Base-by-base conservation (phyloP, 2,797 vertebrate genomes). In the Dendrocincla tyrannina region DNA sequence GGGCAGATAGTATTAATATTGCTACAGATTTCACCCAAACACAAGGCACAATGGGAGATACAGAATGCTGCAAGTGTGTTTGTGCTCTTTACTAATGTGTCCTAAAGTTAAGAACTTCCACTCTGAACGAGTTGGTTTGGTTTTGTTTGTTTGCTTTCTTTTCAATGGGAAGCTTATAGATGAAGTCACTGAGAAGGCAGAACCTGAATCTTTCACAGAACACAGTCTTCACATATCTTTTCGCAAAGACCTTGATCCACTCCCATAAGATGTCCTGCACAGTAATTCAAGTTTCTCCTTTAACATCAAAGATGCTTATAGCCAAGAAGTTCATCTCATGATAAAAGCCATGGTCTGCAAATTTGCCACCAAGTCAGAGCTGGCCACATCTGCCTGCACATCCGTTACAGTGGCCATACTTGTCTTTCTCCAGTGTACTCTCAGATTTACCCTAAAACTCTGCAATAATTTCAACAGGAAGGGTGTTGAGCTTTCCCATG, bases 401-500 rank as follows among this genome's bases (percentile, higher is more conserved):
- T 58, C 28, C 62, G n/a, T 59, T 73, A 18, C 0, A 79, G 25
- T 13, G 67, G 28, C 32, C 76, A 68, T 49, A 74, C 12, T n/a
- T 64, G 47, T 52, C 33, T 37, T 68, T 60, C 69, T 68, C 41
- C 52, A 75, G 18, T 7, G 22, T 17, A 47, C 27, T 75, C 58
- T 73, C 52, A 89, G 28, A 88, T 60, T 67, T 67, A 80, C 41
- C 32, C 85, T 69, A 46, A 55, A 91, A 76, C 30, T 47, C 72
- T 3, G 22, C 52, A 89, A 24, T 83, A 70, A 88, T 85, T 91
- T 89, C 68, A 93, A 41, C 41, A 85, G 79, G 64, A 82, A 96
- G 67, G 20, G 60, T 85, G 83, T 74, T 80, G 68, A 90, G 80
- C 58, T 93, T 94, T 95, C 85, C 66, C 85, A 84, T 75, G 37